Base-by-base conservation (phyloP, 2,888 invertebrate genomes). In the Papilio protenor region DNA sequence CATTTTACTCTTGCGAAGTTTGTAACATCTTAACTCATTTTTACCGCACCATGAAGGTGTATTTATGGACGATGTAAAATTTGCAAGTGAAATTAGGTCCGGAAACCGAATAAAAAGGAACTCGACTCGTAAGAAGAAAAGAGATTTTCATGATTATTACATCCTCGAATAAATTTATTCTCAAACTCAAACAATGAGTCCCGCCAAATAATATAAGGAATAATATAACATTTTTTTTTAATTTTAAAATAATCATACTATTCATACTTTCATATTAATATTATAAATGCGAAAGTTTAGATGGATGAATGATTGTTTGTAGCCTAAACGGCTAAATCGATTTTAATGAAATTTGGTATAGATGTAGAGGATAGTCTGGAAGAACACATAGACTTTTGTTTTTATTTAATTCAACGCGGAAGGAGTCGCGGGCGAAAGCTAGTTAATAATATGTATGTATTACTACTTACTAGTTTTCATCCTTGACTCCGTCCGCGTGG, bases 41-140 rank as follows among this genome's bases (percentile, higher is more conserved):
- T 84, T 80, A 84, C 84, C 83, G 83, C 81, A 85, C 84, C 87
- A 85, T 87, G 86, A 87, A 87, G 87, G 89, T 89, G 89, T 91
- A 92, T 92, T 92, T 89, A 90, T 90, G 90, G 90, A 92, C 89
- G 89, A 91, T 89, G 90, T 90, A 88, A 89, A 88, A 92, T 92
- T 93, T 92, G 92, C 92, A 92, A 92, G 91, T 92, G 87, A 91
- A 92, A 93, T 92, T 89, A 89, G 88, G 88, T 87, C 87, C 86
- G 90, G 85, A 87, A 89, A 88, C 88, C 86, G 86, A 86, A 88
- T 88, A 90, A 90, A 91, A 77, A 77, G 77, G 69, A 77, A 77
- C 69, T 69, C 73, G 59, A 73, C 45, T 77, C 59, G 66, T 84
- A 84, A 88, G 85, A 85, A 87, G 87, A 87, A 88, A 88, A 87